A percentile compares a stretch with the other conserved stretches of the same genome.
These are phyloP conservation scores for Chromobotia macracanthus DNA, from an alignment of 2,797 vertebrate species.

Conservation along the genomic window DNA sequence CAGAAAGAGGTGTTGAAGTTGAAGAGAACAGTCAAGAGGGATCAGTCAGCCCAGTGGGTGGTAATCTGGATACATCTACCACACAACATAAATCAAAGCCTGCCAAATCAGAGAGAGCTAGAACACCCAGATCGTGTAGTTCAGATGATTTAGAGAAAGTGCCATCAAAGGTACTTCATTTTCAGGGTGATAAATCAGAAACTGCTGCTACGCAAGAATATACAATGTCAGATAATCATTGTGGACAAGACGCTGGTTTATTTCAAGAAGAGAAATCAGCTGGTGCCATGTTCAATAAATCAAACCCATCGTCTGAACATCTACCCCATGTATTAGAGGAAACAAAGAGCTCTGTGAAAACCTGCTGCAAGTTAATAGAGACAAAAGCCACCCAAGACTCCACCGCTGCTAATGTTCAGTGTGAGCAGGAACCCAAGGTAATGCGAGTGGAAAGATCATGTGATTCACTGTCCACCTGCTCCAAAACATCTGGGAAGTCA, in stretches of 20 bases:
- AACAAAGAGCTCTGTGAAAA: slow-evolving; percentile 60
- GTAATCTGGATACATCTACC: slow-evolving; percentile 35
- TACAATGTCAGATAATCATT: slow-evolving; percentile 20
- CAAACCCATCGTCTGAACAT: slow-evolving; percentile 26
- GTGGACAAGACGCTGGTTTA: slow-evolving; percentile 23
- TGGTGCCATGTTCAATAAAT: slow-evolving; percentile 62
- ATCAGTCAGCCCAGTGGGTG: slow-evolving; percentile 45
- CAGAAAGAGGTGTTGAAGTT: slow-evolving; percentile 33
- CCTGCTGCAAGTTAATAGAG: slow-evolving; percentile 26
- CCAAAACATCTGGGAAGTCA: slow-evolving; percentile 42
- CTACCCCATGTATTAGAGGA: background rate
- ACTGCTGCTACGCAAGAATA: slow-evolving; percentile 33
- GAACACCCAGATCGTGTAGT: slow-evolving; percentile 28
- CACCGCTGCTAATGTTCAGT: background rate
- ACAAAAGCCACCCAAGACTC: background rate
- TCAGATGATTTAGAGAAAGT: slow-evolving; percentile 47
- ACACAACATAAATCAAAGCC: slow-evolving; percentile 43
- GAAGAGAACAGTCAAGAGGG: slow-evolving; percentile 36
- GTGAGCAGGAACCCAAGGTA: slow-evolving; percentile 17
- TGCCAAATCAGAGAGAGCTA: slow-evolving; percentile 59
- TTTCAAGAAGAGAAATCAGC: slow-evolving; percentile 52
- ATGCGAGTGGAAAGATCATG: slow-evolving; percentile 25
- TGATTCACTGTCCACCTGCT: slow-evolving; percentile 36
- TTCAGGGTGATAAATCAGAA: slow-evolving; percentile 57
- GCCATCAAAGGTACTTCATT: slow-evolving; percentile 17